Base-by-base conservation (phyloP, 2,888 invertebrate species). In the Drosophila koepferae region DNA sequence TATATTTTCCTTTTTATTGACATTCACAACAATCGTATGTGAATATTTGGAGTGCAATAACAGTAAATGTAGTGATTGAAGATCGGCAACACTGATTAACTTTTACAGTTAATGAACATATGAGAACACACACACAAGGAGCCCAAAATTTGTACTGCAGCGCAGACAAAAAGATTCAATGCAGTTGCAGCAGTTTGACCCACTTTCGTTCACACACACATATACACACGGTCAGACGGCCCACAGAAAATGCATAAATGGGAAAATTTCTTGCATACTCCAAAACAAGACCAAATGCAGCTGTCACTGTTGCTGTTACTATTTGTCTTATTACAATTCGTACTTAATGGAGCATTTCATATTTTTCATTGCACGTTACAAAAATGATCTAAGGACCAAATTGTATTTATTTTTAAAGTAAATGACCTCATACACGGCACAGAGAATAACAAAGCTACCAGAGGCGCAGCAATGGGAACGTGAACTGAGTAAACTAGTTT, bases 181-280 rank as follows among this genome's bases (percentile, higher is more conserved):
- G 81, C 83, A 75, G 65, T 83, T 80, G 83, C 80, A 73, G 75
- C 81, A 74, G 75, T 86, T 83, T 86, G 85, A 86, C 85, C 85
- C 83, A 86, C 81, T 86, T 85, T 84, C 72, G 74, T 65, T 60
- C 41, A 41, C 41, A 41, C 10, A 72, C 38, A 41, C 38, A 20
- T 20, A 23, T 14, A 66, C 14, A 56, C 28, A 48, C 44, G 18
- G 14, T 23, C 16, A 40, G 9, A 62, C 55, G 48, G n/a, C 51
- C 55, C 60, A 55, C 64, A 46, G 40, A 70, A 81, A 72, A 71
- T 72, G 68, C 65, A 74, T 71, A 70, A 73, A 80, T 62, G 67
- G 83, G 79, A 59, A 79, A 86, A 77, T 72, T 77, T 70, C n/a
- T 69, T 70, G 69, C 64, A 81, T 79, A 66, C 54, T 56, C 51